Evolutionary conservation across 2,888 invertebrate species (phyloP), one percentile per base, ranked within the genome.

Genomic region (Nomada goodeniana): DNA sequence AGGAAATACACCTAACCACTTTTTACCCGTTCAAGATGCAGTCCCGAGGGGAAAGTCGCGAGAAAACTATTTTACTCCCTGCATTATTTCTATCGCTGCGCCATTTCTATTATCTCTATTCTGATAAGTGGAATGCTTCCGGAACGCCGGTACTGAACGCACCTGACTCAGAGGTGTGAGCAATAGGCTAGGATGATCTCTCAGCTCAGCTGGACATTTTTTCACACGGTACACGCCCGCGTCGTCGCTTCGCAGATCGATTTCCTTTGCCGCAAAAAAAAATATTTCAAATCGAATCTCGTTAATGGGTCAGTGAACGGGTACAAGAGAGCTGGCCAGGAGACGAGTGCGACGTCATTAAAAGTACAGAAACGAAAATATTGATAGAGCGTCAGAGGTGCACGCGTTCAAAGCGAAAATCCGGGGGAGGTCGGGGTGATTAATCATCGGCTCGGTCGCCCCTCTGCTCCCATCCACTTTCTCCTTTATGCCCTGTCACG

Each of bases 1-100:
- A 55, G 83, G 79, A 84, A 88, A 88, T 81, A 88, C 84, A 88
- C 86, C 84, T 86, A 88, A 88, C 87, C 69, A 69, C 65, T 86
- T 88, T 53, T 82, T 60, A 68, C n/a, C 13, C 76, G 63, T 76
- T 77, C 71, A 76, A 82, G 79, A 82, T 60, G 80, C 55, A 61
- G 29, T 52, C 67, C 29, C 11, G 29, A 50, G 65, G 60, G 57
- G 29, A 26, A 9, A 53, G 29, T 63, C 29, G 52, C 60, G 63
- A 60, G 61, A 57, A 73, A 83, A 84, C 63, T 69, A 57, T 60
- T 76, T 71, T 57, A 57, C 61, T 65, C 42, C 5, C 59, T 23
- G 60, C 59, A 67, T 73, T 69, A 68, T 60, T 60, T 59, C 65
- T 64, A 68, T 80, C 69, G 36, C 23, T 20, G 11, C 50, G 18